Conservation (phyloP, 2,797 vertebrate genomes). For the Vultur gryphus region DNA sequence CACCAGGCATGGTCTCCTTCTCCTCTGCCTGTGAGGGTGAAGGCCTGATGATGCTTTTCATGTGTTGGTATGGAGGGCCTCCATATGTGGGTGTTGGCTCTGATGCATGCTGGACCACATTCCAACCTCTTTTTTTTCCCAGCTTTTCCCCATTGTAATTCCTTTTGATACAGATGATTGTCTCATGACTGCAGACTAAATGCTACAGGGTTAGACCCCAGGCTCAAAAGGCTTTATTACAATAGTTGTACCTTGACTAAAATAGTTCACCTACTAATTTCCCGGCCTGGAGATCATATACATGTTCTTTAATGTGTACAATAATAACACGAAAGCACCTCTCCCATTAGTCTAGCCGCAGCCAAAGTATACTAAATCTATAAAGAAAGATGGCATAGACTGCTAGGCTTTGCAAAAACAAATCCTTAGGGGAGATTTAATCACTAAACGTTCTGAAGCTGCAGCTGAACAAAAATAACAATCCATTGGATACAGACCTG, state of each 20-base stretch:
- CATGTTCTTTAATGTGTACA: neutral
- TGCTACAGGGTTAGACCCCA: neutral
- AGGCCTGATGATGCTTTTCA: neutral
- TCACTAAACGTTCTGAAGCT: neutral
- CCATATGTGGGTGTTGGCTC: rapidly evolving
- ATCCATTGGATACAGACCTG: neutral
- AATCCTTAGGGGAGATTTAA: neutral
- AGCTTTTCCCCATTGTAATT: neutral
- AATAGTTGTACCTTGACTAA: neutral
- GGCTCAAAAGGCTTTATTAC: neutral
- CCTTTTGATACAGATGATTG: neutral
- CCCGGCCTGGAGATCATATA: neutral
- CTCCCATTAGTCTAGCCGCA: neutral
- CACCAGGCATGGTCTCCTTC: neutral
- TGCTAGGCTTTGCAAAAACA: constrained; percentile 5
- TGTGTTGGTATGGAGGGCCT: neutral
- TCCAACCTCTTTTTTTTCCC: neutral
- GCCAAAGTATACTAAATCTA: neutral
- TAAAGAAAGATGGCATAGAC: neutral
- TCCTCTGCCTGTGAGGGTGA: neutral
- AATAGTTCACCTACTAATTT: neutral
- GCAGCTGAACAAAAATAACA: constrained; percentile 23
- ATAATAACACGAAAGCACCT: neutral
- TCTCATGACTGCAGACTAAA: neutral
- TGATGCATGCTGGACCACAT: neutral